Evolutionary conservation across 2,888 invertebrate genomes (phyloP), one percentile per base, ranked within the genome.

Genomic region (Drosophila conformis): DNA sequence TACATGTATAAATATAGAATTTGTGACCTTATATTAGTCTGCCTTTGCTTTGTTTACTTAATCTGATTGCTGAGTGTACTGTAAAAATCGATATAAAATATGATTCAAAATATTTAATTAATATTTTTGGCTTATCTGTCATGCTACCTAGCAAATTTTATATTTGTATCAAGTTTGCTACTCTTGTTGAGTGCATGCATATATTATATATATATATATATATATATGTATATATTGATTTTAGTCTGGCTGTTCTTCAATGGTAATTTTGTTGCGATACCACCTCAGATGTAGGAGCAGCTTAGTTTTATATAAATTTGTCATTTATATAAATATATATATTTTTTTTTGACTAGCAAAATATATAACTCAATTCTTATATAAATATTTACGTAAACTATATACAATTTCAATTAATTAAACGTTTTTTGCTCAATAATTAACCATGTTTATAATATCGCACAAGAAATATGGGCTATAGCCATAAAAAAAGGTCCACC

Each of bases 401-500:
- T 15, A 36, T 36, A 15, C 15, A 46, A 21, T 15, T 15, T 8
- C 4, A 21, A 21, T 15, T 15, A 15, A 13, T 1, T 21, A 21
- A 46, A 8, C 21, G 46, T 18, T 27, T 5, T 18, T 49, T 49
- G 27, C 18, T 27, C 29, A 6, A 11, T 11, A n/a, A 27, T 29
- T 51, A 18, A 11, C 21, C 15, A 15, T 21, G 15, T 25, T 46
- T 46, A 8, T 21, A 21, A 46, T 25, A 15, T n/a, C 21, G 21
- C 4, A 31, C 7, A 33, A 21, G 11, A 15, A 8, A 27, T 13
- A 5, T 18, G 8, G 8, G 27, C 3, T 27, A 42, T 59, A 48
- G 11, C 46, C 38, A 15, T 31, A 31, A 56, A 61, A 64, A 42
- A 57, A 58, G 82, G 79, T 87, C 69, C 82, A 83, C 85, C 33